Conservation (phyloP, 2,113 vertebrate genomes). For the Cebidichthys violaceus region DNA sequence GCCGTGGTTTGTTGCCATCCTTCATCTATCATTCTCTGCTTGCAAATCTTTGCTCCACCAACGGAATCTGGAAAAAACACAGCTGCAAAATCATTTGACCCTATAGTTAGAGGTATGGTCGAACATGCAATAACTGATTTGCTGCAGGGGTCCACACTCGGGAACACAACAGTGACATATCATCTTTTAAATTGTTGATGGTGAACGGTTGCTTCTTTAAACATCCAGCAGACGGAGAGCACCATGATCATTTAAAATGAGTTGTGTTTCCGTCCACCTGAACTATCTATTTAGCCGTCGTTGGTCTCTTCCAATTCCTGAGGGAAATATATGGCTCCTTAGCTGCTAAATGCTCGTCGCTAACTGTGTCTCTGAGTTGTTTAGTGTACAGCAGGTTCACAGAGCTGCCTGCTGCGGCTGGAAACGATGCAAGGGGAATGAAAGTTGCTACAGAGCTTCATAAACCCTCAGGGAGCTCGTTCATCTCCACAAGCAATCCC, state of each 20-base stretch:
- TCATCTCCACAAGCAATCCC: background rate
- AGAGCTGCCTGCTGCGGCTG: background rate
- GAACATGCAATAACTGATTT: background rate
- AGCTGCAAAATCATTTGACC: background rate
- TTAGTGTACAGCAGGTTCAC: background rate
- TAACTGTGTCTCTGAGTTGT: background rate
- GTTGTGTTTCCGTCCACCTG: background rate
- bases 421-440: background rate
- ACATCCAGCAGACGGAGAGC: background rate
- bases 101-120: background rate
- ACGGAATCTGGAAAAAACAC: constrained; percentile 20
- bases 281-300: background rate
- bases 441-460: background rate
- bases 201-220: background rate
- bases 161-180: background rate
- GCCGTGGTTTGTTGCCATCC: constrained; percentile 36
- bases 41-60: constrained; percentile 27
- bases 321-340: background rate
- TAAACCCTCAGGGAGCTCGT: background rate
- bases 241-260: background rate
- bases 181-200: background rate
- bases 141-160: background rate
- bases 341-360: background rate
- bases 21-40: constrained; percentile 44
- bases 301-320: background rate